Evolutionary conservation across 2,888 invertebrate genomes (phyloP).

Genomic region (Acanthosoma haemorrhoidale): DNA sequence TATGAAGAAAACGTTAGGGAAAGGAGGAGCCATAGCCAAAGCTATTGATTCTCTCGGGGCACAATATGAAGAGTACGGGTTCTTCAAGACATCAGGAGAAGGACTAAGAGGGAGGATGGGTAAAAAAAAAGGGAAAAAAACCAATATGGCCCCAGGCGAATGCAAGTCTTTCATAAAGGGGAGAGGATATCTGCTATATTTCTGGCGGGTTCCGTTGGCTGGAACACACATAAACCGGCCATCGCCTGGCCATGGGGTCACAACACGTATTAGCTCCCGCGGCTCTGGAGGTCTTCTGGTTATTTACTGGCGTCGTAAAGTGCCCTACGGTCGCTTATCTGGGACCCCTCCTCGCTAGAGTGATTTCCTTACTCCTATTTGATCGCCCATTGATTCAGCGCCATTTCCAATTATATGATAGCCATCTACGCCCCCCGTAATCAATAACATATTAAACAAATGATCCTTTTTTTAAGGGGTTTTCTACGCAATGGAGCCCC

Average conservation of each 20-base stretch:
- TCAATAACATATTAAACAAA: constrained; percentile 1
- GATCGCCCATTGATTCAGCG: constrained; percentile 3
- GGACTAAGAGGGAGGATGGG: too few relatives aligned
- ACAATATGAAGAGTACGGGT: neutral
- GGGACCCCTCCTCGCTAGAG: neutral
- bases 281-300: neutral
- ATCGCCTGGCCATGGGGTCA: neutral
- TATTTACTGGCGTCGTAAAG: neutral
- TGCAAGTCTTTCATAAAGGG: constrained; percentile 15
- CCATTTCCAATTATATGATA: constrained; percentile 4
- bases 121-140: neutral
- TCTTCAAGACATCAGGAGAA: neutral
- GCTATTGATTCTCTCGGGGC: neutral
- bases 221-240: neutral
- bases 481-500: neutral
- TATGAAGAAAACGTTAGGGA: constrained; percentile 1
- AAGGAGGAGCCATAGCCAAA: neutral
- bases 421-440: neutral
- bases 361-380: neutral
- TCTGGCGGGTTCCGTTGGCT: neutral
- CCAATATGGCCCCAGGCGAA: constrained; percentile 18
- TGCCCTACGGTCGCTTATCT: neutral
- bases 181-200: constrained; percentile 7
- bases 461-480: neutral
- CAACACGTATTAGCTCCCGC: too few relatives aligned